A percentile compares a stretch with the other conserved stretches of the same genome.
Evolutionary conservation across 2,113 vertebrate genomes (phyloP).

Genomic region (Arothron firmamentum): DNA sequence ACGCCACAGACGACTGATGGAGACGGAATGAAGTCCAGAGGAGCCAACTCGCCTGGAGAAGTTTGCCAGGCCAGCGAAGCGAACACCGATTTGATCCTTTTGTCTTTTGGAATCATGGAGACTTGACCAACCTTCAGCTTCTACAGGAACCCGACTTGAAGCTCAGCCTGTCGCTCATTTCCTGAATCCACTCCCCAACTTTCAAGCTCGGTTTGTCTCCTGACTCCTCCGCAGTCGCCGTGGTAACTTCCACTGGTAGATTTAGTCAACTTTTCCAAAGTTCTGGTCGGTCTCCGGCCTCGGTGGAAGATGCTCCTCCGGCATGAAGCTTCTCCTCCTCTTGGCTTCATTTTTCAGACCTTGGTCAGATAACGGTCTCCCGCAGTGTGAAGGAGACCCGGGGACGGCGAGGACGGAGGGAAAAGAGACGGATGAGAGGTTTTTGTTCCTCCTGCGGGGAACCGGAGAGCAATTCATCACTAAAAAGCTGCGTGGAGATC

Average conservation of each 20-base stretch:
- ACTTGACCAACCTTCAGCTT: no score
- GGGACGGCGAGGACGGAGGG: conserved; percentile 8
- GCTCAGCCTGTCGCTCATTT: no score
- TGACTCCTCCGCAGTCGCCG: no score
- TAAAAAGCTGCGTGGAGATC: background rate
- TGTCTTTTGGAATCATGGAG: no score
- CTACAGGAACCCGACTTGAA: no score
- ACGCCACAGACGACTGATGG: conserved; percentile 12
- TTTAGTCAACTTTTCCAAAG: background rate
- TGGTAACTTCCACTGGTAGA: no score
- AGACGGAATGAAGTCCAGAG: conserved; percentile 17
- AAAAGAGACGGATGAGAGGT: conserved; percentile 45
- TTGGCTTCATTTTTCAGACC: conserved; percentile 61
- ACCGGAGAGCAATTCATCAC: conserved; percentile 43
- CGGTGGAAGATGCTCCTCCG: conserved; percentile 51
- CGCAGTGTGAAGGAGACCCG: conserved; percentile 35
- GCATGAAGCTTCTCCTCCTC: conserved; percentile 44
- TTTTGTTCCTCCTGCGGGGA: conserved; percentile 46
- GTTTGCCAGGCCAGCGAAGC: no score
- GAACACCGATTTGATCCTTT: no score
- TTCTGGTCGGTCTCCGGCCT: conserved; percentile 16
- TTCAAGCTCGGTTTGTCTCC: no score
- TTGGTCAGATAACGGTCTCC: conserved; percentile 54
- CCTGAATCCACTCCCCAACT: no score
- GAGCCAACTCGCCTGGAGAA: conserved; percentile 12